phyloP scores from a whole-genome alignment of 2,888 invertebrate genomes.

The Labia minor region DNA sequence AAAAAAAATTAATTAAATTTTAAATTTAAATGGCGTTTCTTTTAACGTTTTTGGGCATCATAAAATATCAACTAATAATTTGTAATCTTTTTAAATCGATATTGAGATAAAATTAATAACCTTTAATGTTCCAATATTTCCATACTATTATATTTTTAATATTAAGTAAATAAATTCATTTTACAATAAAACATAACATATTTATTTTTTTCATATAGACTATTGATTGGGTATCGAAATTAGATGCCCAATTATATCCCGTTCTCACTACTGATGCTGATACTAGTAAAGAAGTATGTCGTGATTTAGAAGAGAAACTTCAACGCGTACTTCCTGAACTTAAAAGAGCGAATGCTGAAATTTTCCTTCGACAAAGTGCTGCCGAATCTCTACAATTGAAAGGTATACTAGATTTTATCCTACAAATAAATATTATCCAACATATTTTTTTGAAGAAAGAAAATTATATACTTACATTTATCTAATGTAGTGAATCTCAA shows the following conservation, averaged over 20 bases:
- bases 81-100: neutral
- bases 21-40: neutral
- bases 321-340: slow-evolving; percentile 48
- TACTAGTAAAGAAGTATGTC: slow-evolving; percentile 45
- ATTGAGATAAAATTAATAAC: no score
- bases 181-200: neutral
- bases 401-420: slow-evolving; percentile 38
- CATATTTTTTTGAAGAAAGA: slow-evolving; percentile 33
- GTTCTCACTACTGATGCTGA: slow-evolving; percentile 53
- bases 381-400: slow-evolving; percentile 53
- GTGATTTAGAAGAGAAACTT: slow-evolving; percentile 47
- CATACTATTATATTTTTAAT: neutral
- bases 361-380: slow-evolving; percentile 54
- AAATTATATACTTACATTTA: no score
- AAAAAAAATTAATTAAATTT: no score
- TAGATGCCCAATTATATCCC: slow-evolving; percentile 64
- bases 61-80: neutral
- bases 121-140: neutral
- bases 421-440: no score
- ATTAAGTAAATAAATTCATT: no score
- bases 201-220: slow-evolving; percentile 40
- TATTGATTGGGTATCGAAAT: slow-evolving; percentile 52
- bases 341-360: slow-evolving; percentile 51
- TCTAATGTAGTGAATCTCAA: no score
- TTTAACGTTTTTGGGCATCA: neutral